phyloP scores from a whole-genome alignment of 2,888 invertebrate species.

The Pycnomerus fuliginosus region DNA sequence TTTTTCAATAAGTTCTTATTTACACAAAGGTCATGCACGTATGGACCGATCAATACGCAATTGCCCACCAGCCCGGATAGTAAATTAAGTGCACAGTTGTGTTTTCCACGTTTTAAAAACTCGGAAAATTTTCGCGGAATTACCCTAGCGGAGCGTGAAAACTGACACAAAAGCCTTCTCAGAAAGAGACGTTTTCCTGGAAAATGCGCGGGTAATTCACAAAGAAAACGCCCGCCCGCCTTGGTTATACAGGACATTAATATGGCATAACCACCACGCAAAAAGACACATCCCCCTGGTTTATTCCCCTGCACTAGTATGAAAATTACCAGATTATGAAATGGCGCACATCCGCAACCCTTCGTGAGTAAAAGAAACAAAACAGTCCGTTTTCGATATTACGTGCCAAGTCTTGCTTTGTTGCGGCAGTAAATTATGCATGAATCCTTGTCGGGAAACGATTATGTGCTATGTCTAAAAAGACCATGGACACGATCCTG shows the following conservation, averaged over 20 bases:
- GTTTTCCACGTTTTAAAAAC: slow-evolving; percentile 9
- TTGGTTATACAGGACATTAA: slow-evolving; percentile 3
- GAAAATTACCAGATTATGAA: too few species aligned
- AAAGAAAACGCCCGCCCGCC: slow-evolving; percentile 7
- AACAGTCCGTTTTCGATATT: slow-evolving; percentile 4
- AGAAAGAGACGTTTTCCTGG: slow-evolving; percentile 7
- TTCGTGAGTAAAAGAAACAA: slow-evolving; percentile 5
- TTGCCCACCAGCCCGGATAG: slow-evolving; percentile 1
- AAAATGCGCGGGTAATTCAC: slow-evolving; percentile 15
- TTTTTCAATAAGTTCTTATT: slow-evolving; percentile 16
- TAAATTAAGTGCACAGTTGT: slow-evolving; percentile 21
- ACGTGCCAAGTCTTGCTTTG: slow-evolving; percentile 10
- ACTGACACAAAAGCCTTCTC: slow-evolving; percentile 14
- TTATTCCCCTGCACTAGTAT: too few species aligned
- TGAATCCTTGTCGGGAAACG: slow-evolving; percentile 12
- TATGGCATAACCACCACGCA: too few species aligned
- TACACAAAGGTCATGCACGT: slow-evolving; percentile 3
- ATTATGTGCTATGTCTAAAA: too few species aligned
- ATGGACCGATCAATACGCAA: slow-evolving; percentile 5
- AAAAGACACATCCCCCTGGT: too few species aligned
- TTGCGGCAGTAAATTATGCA: slow-evolving; percentile 18
- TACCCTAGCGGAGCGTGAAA: slow-evolving; percentile 12
- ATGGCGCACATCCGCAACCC: slow-evolving; percentile 1
- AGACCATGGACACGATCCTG: too few species aligned
- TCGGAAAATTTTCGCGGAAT: slow-evolving; percentile 5